These are phyloP conservation scores for Cinclus mexicanus DNA, from an alignment of 2,113 vertebrate species.

Conservation along the genomic window DNA sequence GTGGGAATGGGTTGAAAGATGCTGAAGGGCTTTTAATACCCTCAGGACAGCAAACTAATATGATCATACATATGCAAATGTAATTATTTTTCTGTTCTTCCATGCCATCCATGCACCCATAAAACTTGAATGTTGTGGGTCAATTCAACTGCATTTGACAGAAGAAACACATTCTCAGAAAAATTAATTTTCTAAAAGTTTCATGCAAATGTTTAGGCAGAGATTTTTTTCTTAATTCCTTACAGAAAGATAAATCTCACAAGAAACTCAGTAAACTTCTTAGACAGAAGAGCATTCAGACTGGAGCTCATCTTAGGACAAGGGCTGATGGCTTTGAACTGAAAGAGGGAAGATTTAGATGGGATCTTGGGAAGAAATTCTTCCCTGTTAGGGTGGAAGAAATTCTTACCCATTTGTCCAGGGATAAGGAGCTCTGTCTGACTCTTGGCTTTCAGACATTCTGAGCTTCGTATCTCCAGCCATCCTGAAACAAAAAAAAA, in stretches of 20 bases:
- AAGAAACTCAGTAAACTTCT: background rate
- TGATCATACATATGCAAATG: fast-evolving
- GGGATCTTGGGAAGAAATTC: background rate
- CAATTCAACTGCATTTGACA: background rate
- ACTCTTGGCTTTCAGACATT: background rate
- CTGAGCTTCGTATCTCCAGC: background rate
- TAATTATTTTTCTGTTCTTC: background rate
- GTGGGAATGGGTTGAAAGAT: background rate
- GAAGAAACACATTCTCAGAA: background rate
- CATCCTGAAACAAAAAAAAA: background rate
- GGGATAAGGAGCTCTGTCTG: background rate
- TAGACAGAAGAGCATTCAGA: background rate
- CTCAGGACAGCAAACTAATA: background rate
- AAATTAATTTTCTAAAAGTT: background rate
- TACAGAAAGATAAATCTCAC: background rate
- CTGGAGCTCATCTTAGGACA: background rate
- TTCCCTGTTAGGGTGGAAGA: background rate
- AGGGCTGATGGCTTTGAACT: background rate
- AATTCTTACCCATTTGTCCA: background rate
- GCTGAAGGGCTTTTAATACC: background rate
- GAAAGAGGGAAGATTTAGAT: background rate
- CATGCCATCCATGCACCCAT: fast-evolving
- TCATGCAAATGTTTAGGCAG: fast-evolving
- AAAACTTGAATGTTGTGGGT: background rate
- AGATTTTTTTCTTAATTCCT: background rate